Conservation (phyloP, 2,797 vertebrate species). For the Spea hammondii region DNA sequence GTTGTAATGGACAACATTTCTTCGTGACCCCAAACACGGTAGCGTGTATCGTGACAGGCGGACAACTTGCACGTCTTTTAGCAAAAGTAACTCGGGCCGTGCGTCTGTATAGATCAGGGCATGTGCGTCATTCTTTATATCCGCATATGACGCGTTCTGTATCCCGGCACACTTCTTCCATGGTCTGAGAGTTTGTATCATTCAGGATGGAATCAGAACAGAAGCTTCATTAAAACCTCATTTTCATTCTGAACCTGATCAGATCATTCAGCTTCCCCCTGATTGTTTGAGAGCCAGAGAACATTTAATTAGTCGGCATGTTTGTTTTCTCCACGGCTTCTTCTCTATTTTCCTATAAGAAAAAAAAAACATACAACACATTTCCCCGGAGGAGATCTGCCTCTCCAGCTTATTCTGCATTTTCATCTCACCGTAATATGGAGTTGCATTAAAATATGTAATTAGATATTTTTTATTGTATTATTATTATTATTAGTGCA, state of each 20-base stretch:
- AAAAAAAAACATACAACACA: background rate
- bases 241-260: slow-evolving; percentile 7
- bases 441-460: too few species aligned
- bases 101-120: background rate
- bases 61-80: too few species aligned
- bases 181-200: background rate
- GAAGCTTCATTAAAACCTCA: background rate
- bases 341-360: slow-evolving; percentile 55
- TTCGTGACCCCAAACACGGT: too few species aligned
- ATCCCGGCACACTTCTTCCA: background rate
- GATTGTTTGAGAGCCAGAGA: slow-evolving; percentile 44
- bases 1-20: too few species aligned
- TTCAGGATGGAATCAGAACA: background rate
- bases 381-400: slow-evolving; percentile 17
- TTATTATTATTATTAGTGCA: too few species aligned
- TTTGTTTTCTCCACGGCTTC: slow-evolving; percentile 56
- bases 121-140: background rate
- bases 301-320: slow-evolving; percentile 53
- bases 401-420: slow-evolving; percentile 34
- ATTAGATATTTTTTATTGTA: too few species aligned
- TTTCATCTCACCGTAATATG: background rate
- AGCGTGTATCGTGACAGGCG: too few species aligned
- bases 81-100: background rate
- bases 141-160: too few species aligned
- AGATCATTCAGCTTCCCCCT: slow-evolving; percentile 41